These are phyloP conservation scores for Heliconius aoede DNA, from an alignment of 2,888 invertebrate species.

Conservation along the genomic window DNA sequence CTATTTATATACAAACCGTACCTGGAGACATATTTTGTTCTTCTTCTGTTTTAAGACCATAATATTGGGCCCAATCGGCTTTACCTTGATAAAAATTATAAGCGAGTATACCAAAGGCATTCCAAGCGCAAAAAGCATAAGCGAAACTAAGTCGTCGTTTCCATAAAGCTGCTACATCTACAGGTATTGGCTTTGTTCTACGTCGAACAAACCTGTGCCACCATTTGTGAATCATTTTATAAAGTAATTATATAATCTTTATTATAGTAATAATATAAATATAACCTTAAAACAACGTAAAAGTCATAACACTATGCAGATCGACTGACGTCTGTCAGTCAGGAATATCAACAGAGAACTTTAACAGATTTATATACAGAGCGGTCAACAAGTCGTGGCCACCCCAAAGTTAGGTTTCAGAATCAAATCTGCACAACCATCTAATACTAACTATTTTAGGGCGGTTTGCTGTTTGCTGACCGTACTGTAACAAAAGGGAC, in stretches of 20 bases:
- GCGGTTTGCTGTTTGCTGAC: no score
- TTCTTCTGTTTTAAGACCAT: conserved; percentile 85
- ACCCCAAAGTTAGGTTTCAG: no score
- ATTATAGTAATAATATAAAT: conserved; percentile 13
- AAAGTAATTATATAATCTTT: conserved; percentile 35
- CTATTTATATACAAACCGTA: conserved; percentile 54
- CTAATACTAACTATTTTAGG: no score
- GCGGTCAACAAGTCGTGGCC: no score
- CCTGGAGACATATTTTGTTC: conserved; percentile 84
- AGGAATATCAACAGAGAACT: not conserved
- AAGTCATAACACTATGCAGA: not conserved
- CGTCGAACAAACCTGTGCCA: conserved; percentile 73
- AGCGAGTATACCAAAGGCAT: conserved; percentile 86
- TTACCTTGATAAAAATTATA: conserved; percentile 85
- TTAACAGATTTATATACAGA: not conserved
- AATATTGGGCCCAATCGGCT: conserved; percentile 86
- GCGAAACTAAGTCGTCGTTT: conserved; percentile 85
- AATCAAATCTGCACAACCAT: no score
- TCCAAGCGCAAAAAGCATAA: conserved; percentile 88
- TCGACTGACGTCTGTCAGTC: not conserved
- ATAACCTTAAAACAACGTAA: not conserved
- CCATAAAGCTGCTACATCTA: conserved; percentile 82
- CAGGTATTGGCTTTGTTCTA: conserved; percentile 73
- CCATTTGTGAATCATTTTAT: conserved; percentile 70
- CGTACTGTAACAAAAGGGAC: no score